Base-by-base conservation (phyloP, 2,113 vertebrate genomes). In the Phoxinus phoxinus region DNA sequence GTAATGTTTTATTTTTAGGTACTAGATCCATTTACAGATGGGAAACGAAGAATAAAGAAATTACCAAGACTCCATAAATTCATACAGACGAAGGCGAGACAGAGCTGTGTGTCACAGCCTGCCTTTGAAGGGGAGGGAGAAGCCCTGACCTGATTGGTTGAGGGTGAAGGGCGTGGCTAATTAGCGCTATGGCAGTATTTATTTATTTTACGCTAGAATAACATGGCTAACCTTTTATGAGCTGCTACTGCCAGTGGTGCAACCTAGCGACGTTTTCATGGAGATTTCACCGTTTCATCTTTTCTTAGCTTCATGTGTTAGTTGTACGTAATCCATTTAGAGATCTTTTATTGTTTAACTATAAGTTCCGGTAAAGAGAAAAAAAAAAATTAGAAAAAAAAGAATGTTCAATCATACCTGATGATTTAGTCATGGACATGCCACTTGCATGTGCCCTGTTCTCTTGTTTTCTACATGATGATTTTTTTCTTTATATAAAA, bases 201-300 rank as follows among this genome's bases (percentile, higher is more conserved):
- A 98, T 99, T 98, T 97, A 97, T 97, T 97, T 89, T 94, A 88
- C 87, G 88, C 93, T 96, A 95, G 91, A 91, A 92, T 94, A 88
- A 93, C 82, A 93, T 87, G 91, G 90, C 92, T 86, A 93, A 93
- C 91, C 91, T 93, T 89, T 84, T 85, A 83, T 74, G 87, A 89
- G 88, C 91, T 89, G 88, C 89, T 91, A 89, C 87, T 84, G 86
- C 89, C 87, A 86, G 91, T 90, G 81, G 85, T 87, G 78, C 71
- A 84, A 88, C 87, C 76, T 90, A 87, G 89, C 69, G n/a, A 23
- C 63, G 32, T 86, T 88, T 87, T 65, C 56, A 48, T 84, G 71
- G 78, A 85, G 71, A 91, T 86, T 35, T 90, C 81, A 35, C 87
- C 86, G 73, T 84, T 78, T 48, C 56, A 80, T 85, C 88, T 11